Conservation (phyloP, 2,888 invertebrate species). For the Phortica okadai region DNA sequence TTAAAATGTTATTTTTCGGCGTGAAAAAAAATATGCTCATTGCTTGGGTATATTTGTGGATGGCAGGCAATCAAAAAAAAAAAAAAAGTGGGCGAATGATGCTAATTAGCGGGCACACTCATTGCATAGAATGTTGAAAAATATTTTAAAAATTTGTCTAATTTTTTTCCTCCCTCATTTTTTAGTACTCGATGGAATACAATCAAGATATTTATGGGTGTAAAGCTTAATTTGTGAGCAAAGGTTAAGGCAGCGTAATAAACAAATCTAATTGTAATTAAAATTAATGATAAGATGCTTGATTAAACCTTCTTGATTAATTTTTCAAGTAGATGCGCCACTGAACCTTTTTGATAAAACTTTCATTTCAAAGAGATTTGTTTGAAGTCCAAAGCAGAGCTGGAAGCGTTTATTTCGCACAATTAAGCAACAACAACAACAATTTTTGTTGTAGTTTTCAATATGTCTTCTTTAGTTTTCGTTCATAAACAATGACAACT, state of each 20-base stretch:
- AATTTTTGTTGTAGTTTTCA: not conserved
- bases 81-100: not conserved
- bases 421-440: not conserved
- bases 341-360: no score
- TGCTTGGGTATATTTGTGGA: not conserved
- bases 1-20: slow-evolving; percentile 16
- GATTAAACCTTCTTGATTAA: no score
- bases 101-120: not conserved
- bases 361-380: no score
- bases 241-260: no score
- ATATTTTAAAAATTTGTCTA: no score
- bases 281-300: no score
- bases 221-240: no score
- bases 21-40: not conserved
- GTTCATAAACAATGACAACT: not conserved
- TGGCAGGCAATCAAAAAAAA: not conserved
- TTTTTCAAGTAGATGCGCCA: no score
- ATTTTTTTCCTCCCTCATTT: no score
- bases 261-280: no score
- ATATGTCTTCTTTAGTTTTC: not conserved
- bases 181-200: no score
- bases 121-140: not conserved
- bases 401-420: not conserved
- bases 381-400: not conserved
- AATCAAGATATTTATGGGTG: no score